These are phyloP conservation scores for Ceyx margarethae DNA, from an alignment of 2,113 vertebrate species.

Conservation along the genomic window DNA sequence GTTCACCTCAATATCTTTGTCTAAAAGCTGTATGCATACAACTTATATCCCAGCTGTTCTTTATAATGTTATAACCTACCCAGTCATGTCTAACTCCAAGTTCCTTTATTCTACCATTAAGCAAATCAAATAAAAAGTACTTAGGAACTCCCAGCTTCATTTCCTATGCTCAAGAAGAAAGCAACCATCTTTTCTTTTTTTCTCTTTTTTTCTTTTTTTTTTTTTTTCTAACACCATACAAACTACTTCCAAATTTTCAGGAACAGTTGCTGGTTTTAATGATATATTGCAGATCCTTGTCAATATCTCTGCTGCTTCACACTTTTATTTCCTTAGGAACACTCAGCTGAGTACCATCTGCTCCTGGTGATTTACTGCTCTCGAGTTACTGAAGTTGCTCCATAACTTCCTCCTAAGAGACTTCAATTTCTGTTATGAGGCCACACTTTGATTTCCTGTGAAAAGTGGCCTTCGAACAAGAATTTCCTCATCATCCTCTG, in stretches of 20 bases:
- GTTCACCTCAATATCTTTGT: neutral
- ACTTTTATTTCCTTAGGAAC: slow-evolving; percentile 76
- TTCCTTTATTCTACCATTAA: neutral
- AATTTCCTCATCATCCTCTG: slow-evolving; percentile 25
- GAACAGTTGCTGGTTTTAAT: slow-evolving; percentile 67
- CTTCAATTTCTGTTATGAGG: slow-evolving; percentile 50
- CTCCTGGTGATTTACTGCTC: slow-evolving; percentile 73
- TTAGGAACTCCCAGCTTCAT: neutral
- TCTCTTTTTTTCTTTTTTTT: neutral
- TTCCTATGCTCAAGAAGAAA: neutral
- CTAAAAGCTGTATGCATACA: neutral
- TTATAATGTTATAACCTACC: neutral
- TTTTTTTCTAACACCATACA: slow-evolving; percentile 22
- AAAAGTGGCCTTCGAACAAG: slow-evolving; percentile 60
- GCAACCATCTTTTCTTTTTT: neutral
- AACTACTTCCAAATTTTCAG: slow-evolving; percentile 58
- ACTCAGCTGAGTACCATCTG: slow-evolving; percentile 76
- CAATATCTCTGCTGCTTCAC: slow-evolving; percentile 73
- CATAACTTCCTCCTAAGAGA: slow-evolving; percentile 65
- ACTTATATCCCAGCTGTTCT: neutral
- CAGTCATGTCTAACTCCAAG: neutral
- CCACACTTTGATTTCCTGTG: slow-evolving; percentile 51
- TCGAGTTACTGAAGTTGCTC: slow-evolving; percentile 65
- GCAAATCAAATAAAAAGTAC: neutral
- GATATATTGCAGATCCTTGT: slow-evolving; percentile 63